These are phyloP conservation scores for Dasypus novemcinctus DNA, from an alignment of 2,113 vertebrate species.

Conservation along the genomic window DNA sequence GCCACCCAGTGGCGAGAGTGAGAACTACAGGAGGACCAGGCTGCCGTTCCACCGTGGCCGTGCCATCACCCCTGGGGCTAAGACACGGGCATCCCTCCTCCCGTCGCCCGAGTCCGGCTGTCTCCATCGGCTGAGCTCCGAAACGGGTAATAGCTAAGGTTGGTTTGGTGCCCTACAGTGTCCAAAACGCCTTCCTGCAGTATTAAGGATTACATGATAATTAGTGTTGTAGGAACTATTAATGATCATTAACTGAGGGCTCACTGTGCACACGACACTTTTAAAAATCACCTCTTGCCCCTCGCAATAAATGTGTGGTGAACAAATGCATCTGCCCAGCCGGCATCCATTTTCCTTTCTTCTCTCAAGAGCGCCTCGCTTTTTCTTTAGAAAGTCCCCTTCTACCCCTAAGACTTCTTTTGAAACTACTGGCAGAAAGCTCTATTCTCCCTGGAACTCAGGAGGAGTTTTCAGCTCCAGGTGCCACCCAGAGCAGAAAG, in stretches of 20 bases:
- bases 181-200: background rate
- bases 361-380: background rate
- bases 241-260: background rate
- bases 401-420: background rate
- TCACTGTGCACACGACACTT: background rate
- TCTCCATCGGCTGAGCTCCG: background rate
- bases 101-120: background rate
- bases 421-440: background rate
- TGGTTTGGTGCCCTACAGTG: too few species aligned
- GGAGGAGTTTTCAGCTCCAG: background rate
- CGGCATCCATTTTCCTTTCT: background rate
- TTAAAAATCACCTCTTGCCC: background rate
- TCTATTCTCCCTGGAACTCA: background rate
- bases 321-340: background rate
- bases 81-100: background rate
- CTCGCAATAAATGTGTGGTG: background rate
- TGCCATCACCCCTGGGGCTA: accelerated
- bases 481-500: background rate
- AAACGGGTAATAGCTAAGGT: background rate
- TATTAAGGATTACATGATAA: background rate
- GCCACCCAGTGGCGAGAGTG: slow-evolving; percentile 25
- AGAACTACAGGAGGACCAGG: background rate
- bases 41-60: accelerated
- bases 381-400: background rate
- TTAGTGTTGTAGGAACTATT: background rate